Conservation (phyloP, 37 sponge, comb jelly and placozoan species). For the Beroe ovata region DNA sequence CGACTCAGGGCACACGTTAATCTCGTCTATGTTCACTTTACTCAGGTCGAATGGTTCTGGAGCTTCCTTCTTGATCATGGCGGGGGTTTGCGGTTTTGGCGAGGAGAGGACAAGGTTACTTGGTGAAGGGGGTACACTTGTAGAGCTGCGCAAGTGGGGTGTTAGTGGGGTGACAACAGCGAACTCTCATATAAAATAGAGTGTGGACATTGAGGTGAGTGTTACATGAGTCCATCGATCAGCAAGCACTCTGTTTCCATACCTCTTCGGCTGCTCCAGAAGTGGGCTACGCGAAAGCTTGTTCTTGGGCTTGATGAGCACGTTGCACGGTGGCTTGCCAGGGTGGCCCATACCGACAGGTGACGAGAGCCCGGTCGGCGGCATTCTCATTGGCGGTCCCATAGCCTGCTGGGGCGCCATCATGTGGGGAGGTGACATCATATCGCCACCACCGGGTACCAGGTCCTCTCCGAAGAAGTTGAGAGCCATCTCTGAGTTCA, state of each 20-base stretch:
- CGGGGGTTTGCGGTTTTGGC: constrained; percentile 5
- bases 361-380: constrained; percentile 6
- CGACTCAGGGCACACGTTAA: constrained; percentile 52
- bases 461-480: constrained; percentile 62
- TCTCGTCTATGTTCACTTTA: constrained; percentile 61
- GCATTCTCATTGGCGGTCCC: constrained; percentile 28
- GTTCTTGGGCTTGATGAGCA: constrained; percentile 26
- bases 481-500: constrained; percentile 20
- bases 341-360: constrained; percentile 14
- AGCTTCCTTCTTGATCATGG: constrained; percentile 29
- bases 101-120: constrained; percentile 5
- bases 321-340: constrained; percentile 30
- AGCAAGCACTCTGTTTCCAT: too few relatives aligned
- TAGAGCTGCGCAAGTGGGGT: background rate
- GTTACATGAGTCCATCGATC: too few relatives aligned
- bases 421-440: constrained; percentile 49
- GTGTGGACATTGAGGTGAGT: too few relatives aligned
- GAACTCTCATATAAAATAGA: too few relatives aligned
- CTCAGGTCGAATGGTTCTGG: constrained; percentile 50
- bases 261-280: constrained; percentile 25
- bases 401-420: constrained; percentile 50
- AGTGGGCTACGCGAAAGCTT: constrained; percentile 41
- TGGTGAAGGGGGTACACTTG: constrained; percentile 60
- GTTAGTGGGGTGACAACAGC: too few relatives aligned
- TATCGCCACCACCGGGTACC: constrained; percentile 14